Evolutionary conservation across 2,113 vertebrate genomes (phyloP), one percentile per base, ranked within the genome.

Genomic region (Lipophrys pholis): DNA sequence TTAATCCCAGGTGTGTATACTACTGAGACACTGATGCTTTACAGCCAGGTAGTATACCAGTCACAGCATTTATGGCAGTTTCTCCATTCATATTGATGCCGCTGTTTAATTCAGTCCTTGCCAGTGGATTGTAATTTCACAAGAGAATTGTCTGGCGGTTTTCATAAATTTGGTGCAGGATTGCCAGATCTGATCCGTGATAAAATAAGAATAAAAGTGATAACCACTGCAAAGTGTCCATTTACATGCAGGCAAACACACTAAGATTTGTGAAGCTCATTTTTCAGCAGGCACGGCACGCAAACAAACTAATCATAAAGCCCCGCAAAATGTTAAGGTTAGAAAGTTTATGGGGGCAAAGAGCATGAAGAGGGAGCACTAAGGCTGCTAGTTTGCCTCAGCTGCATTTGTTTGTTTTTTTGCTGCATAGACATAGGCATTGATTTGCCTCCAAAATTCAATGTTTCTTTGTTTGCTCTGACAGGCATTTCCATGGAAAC

Each of bases 401-500:
- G 0, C 73, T 73, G 49, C 15, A 40, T 68, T 12, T 35, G 16
- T 21, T 57, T n/a, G n/a, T n/a, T n/a, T n/a, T 67, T 64, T 41
- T 66, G 63, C 55, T 45, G 73, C 52, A 55, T 6, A 80, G 49
- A 56, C 57, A 40, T 63, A 64, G 52, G 42, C 71, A 69, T 84
- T 36, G 71, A 80, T 83, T 78, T 67, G 54, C 73, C 81, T 84
- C 77, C 66, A n/a, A 76, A 87, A 80, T 78, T 55, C 59, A 51
- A 30, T 69, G 36, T 73, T 68, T 75, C 69, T 84, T 87, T 81
- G 69, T 88, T 81, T 84, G 73, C 77, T 71, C 77, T 82, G 76
- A 80, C 76, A 75, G 62, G 52, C 81, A 85, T 84, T 76, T 58
- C 85, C 84, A 87, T 91, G 80, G 84, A 79, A 89, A 86, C 85